phyloP scores from a whole-genome alignment of 2,888 invertebrate species.

The Drosophila mayaguana region DNA sequence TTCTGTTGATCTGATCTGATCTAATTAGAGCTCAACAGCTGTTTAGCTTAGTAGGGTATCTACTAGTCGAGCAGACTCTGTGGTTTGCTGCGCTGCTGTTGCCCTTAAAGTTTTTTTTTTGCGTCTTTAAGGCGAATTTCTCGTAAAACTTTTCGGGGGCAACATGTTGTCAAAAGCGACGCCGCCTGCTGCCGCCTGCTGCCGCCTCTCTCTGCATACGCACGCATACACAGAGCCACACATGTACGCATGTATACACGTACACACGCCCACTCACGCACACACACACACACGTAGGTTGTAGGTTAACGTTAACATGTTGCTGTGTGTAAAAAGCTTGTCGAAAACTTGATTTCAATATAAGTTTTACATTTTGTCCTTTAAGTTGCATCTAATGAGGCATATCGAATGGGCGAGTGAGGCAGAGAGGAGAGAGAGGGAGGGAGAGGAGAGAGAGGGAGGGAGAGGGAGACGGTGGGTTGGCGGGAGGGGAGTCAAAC shows the following conservation, averaged over 20 bases:
- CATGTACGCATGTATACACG: background rate
- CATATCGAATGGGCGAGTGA: conserved; percentile 23
- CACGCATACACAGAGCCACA: conserved; percentile 8
- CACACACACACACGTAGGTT: conserved; percentile 13
- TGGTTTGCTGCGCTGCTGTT: conserved; percentile 4
- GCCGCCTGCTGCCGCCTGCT: conserved; percentile 51
- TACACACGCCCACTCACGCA: background rate
- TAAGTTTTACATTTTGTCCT: conserved; percentile 67
- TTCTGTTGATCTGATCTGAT: too few relatives aligned
- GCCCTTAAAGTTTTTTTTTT: conserved; percentile 36
- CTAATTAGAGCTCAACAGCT: too few relatives aligned
- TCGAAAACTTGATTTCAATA: conserved; percentile 70
- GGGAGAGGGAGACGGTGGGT: background rate
- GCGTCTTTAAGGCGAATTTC: conserved; percentile 50
- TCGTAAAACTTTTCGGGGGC: conserved; percentile 52
- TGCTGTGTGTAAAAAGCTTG: conserved; percentile 46
- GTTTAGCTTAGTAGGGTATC: background rate
- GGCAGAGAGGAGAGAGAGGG: background rate
- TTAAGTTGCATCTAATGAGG: conserved; percentile 59
- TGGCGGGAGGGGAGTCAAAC: background rate
- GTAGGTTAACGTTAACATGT: conserved; percentile 25
- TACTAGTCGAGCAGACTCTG: background rate
- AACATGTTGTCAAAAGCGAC: conserved; percentile 57
- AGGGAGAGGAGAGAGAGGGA: background rate
- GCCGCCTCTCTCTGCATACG: conserved; percentile 24